phyloP scores from a whole-genome alignment of 1,140 invertebrate species.

The Nasonia vitripennis region DNA sequence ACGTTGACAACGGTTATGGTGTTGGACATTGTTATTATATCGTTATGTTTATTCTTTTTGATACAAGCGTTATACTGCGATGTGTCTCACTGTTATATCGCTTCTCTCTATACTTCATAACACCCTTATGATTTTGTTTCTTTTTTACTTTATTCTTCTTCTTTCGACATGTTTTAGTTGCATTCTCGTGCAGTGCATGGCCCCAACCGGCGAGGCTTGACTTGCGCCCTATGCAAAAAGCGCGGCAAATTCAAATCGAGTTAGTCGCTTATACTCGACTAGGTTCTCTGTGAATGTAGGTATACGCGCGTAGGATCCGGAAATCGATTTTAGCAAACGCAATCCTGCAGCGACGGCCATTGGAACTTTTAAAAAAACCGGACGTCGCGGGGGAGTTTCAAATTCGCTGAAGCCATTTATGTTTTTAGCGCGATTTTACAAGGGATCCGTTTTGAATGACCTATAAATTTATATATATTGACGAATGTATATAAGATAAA shows the following conservation, averaged over 20 bases:
- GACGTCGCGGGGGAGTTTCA: slow-evolving; percentile 18
- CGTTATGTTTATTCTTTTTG: slow-evolving; percentile 34
- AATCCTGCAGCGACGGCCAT: neutral
- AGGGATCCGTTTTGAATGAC: neutral
- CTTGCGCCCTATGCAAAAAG: slow-evolving; percentile 7
- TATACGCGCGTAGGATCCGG: neutral
- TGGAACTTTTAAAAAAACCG: neutral
- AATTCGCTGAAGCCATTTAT: neutral
- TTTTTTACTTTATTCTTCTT: neutral
- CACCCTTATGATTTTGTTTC: neutral
- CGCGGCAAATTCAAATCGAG: slow-evolving; percentile 11
- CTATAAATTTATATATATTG: no score
- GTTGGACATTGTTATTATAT: slow-evolving; percentile 38
- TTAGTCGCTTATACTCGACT: neutral
- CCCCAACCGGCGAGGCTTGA: slow-evolving; percentile 28
- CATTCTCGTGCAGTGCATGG: slow-evolving; percentile 33
- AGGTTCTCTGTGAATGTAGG: neutral
- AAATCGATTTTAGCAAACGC: slow-evolving; percentile 29
- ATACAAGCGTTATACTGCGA: slow-evolving; percentile 23
- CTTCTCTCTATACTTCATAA: neutral
- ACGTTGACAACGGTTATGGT: neutral
- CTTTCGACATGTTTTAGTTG: neutral
- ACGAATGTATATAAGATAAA: no score
- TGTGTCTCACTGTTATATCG: slow-evolving; percentile 3
- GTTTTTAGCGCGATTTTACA: neutral